These are phyloP conservation scores for Scomber japonicus DNA, from an alignment of 2,113 vertebrate genomes.

Conservation along the genomic window DNA sequence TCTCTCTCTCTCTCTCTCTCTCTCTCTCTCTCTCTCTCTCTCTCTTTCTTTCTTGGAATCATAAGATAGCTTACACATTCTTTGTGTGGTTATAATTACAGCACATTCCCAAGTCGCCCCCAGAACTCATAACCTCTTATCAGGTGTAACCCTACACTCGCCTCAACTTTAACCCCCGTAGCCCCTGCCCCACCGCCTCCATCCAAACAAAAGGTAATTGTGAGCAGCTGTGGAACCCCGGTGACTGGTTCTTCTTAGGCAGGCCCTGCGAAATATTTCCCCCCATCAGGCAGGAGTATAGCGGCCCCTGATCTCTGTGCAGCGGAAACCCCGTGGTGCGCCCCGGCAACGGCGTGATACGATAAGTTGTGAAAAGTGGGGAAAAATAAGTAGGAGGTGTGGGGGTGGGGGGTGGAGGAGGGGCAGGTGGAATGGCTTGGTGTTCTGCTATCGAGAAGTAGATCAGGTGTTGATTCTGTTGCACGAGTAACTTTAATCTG, in stretches of 20 bases:
- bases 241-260: conserved; percentile 69
- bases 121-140: conserved; percentile 86
- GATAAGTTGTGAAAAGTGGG: conserved; percentile 66
- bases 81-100: conserved; percentile 83
- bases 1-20: not conserved
- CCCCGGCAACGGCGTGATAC: conserved; percentile 26
- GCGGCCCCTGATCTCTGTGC: conserved; percentile 56
- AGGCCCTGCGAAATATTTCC: conserved; percentile 67
- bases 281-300: conserved; percentile 49
- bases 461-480: conserved; percentile 5
- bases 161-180: conserved; percentile 82
- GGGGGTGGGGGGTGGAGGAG: conserved; percentile 12
- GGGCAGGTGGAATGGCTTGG: conserved; percentile 28
- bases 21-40: too few species aligned
- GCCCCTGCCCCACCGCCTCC: conserved; percentile 65
- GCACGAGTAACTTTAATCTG: not conserved
- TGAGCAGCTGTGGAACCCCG: conserved; percentile 79
- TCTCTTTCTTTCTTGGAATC: conserved; percentile 51
- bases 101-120: conserved; percentile 76
- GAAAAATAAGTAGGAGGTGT: conserved; percentile 17
- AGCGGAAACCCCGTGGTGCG: conserved; percentile 48
- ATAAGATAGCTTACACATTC: conserved; percentile 84
- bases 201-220: conserved; percentile 85
- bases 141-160: conserved; percentile 85
- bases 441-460: conserved; percentile 10